phyloP scores from a whole-genome alignment of 2,888 invertebrate genomes.

The Lasioglossum pauxillum region DNA sequence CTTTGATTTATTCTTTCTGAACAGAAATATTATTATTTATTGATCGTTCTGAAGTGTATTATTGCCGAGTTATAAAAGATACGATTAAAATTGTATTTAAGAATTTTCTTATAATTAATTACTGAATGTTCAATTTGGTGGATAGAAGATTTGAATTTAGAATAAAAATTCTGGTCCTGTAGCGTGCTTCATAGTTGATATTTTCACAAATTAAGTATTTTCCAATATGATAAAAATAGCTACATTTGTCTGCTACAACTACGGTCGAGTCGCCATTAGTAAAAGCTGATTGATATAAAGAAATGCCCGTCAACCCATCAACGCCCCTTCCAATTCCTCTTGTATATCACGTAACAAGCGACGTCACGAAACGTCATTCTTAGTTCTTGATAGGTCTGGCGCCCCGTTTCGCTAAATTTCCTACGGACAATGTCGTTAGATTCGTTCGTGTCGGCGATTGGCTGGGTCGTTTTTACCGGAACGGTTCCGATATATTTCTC shows the following conservation, averaged over 20 bases:
- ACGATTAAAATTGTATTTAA: no score
- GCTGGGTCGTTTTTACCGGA: conserved; percentile 5
- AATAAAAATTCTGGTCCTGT: no score
- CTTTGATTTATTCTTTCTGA: neutral
- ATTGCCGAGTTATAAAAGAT: neutral
- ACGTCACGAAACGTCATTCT: neutral
- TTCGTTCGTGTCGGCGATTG: neutral
- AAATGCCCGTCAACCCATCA: neutral
- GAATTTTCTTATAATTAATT: no score
- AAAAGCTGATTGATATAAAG: neutral
- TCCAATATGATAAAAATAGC: no score
- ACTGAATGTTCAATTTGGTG: no score
- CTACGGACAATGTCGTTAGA: conserved; percentile 14
- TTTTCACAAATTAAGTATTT: no score
- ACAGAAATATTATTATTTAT: neutral
- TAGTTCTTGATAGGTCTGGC: neutral
- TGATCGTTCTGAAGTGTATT: neutral
- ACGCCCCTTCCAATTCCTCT: neutral
- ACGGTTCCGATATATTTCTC: conserved; percentile 4
- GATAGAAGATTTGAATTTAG: no score
- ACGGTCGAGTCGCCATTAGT: no score
- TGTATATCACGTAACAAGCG: no score
- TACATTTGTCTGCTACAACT: no score
- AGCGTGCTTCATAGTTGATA: no score
- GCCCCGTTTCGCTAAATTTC: conserved; percentile 9